phyloP scores from a whole-genome alignment of 2,888 invertebrate species.

The Gryllus longicercus region DNA sequence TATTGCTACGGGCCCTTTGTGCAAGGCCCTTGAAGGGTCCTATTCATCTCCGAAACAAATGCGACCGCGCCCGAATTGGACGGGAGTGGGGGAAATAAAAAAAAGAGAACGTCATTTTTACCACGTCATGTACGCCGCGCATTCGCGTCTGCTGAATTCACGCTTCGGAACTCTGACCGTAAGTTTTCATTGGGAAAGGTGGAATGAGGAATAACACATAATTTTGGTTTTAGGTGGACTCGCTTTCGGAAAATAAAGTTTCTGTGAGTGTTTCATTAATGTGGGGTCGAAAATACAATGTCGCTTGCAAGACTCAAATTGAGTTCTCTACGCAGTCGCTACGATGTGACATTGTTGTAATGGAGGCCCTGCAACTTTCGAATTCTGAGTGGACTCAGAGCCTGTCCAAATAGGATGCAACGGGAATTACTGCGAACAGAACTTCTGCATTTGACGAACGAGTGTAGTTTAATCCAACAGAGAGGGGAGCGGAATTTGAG shows the following conservation, averaged over 20 bases:
- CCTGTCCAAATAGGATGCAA: no score
- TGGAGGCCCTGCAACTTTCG: no score
- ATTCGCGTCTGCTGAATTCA: neutral
- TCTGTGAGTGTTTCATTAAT: neutral
- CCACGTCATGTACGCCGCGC: neutral
- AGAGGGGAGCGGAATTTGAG: no score
- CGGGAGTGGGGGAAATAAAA: neutral
- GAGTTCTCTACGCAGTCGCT: no score
- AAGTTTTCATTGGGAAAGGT: neutral
- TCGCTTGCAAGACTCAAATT: no score
- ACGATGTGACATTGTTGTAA: no score
- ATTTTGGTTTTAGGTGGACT: neutral
- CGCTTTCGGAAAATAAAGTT: neutral
- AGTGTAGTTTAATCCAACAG: no score
- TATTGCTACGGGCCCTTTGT: neutral
- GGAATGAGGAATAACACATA: neutral
- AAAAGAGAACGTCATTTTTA: constrained; percentile 12
- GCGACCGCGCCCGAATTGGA: neutral
- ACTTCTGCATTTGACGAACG: no score
- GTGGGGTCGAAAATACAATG: neutral
- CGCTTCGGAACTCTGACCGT: neutral
- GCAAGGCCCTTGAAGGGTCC: neutral
- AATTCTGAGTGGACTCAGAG: no score
- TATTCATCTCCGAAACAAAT: constrained; percentile 5
- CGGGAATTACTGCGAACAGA: no score